Percentiles rank a stretch among this genome's conserved stretches.
Conservation (phyloP, 2,797 vertebrate genomes). For the Mormyrops boulengeri region DNA sequence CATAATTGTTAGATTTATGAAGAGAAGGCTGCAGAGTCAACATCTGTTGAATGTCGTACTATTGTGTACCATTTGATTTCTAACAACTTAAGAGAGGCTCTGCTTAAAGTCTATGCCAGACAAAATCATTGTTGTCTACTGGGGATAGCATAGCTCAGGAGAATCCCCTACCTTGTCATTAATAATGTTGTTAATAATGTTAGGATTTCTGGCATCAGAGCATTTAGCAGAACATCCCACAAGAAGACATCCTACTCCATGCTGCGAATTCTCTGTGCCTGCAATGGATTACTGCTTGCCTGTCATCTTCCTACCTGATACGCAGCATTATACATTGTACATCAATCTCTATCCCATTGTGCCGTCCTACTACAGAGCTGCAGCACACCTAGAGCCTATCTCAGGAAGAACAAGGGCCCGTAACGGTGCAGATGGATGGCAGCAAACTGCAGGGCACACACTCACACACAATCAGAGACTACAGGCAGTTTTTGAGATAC, state of each 20-base stretch:
- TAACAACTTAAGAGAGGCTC: not conserved
- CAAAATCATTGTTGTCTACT: not conserved
- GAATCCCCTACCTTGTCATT: not conserved
- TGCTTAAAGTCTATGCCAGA: not conserved
- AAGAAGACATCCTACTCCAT: not conserved
- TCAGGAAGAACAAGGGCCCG: not conserved
- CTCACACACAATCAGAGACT: not conserved
- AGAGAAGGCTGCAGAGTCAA: not conserved
- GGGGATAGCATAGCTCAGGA: not conserved
- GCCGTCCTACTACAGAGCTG: not conserved
- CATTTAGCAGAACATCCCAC: not conserved
- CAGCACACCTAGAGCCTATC: not conserved
- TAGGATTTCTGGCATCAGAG: conserved; percentile 8
- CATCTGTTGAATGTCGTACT: not conserved
- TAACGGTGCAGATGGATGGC: not conserved
- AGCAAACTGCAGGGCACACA: not conserved
- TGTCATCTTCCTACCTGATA: not conserved
- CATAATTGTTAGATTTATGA: not conserved
- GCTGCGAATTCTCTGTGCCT: not conserved
- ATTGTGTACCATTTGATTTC: not conserved
- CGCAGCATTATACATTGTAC: not conserved
- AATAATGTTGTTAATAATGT: conserved; percentile 4
- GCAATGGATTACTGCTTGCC: not conserved
- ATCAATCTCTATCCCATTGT: not conserved
- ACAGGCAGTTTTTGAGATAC: not conserved